Evolutionary conservation across 1,140 invertebrate genomes (phyloP), one percentile per base, ranked within the genome.

Genomic region (Atta cephalotes): DNA sequence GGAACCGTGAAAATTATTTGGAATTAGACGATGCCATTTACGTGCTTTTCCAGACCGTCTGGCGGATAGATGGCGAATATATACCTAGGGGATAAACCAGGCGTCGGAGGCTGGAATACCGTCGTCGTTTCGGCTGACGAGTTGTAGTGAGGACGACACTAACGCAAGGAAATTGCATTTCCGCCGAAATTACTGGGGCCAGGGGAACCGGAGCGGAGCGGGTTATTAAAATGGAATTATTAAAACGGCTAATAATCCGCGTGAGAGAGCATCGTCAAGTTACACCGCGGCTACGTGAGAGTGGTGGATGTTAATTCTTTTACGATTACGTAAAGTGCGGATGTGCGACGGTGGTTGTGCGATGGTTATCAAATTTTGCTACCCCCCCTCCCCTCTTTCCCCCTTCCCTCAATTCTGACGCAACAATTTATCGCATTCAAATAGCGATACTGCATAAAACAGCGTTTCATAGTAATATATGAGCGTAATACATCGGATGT

Each of bases 1-100:
- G 39, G 25, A 35, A 39, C 28, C 58, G 86, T 81, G 91, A 89
- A 86, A 92, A 92, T 92, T 91, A 92, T 92, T 92, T 89, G 87
- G 76, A 86, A 89, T 90, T 90, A 87, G 87, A 66, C 85, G 74
- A 76, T 68, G 62, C n/a, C 86, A 72, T 91, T 90, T 92, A 84
- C 71, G 70, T 31, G 87, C 66, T 21, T 62, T 68, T 45, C 72
- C 84, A 35, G 56, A 60, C 7, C 56, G 14, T 18, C 81, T 31
- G 72, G 72, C 56, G 56, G 77, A 79, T 85, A 78, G 80, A 87
- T 88, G 74, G 86, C 87, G 62, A 62, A 60, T 66, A 51, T 51
- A 51, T 14, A 51, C 49, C 14, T 14, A 49, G 60, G 72, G 72
- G 80, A 60, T 51, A 49, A 49, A 62, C 60, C 7, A 21, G 39